phyloP scores from a whole-genome alignment of 1,140 invertebrate species.

The Caenorhabditis tropicalis region DNA sequence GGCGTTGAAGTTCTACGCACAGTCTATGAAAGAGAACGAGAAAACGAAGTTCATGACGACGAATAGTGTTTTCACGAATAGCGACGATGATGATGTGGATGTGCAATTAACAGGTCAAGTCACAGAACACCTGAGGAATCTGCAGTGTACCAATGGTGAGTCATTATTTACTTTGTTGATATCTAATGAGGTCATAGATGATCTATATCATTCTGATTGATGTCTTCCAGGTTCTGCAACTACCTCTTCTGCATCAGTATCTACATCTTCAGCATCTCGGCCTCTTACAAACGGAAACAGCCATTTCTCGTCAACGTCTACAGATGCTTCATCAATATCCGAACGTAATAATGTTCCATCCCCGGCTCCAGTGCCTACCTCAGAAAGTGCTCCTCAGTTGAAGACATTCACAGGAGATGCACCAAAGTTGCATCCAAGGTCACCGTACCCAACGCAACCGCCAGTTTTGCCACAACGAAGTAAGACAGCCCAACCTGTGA shows the following conservation, averaged over 20 bases:
- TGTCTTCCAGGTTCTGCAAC: not conserved
- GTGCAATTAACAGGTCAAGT: constrained; percentile 48
- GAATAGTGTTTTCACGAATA: constrained; percentile 65
- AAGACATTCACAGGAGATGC: no score
- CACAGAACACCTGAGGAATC: constrained; percentile 37
- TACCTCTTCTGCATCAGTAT: not conserved
- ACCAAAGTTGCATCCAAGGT: constrained; percentile 15
- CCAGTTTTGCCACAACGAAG: constrained; percentile 4
- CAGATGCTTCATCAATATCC: not conserved
- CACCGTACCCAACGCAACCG: not conserved
- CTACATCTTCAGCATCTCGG: not conserved
- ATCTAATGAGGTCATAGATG: no score
- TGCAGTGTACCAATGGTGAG: constrained; percentile 29
- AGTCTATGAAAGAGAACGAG: constrained; percentile 65
- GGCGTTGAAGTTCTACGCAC: constrained; percentile 70
- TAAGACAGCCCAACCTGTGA: not conserved
- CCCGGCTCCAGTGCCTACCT: constrained; percentile 7
- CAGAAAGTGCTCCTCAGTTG: no score
- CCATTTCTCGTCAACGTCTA: not conserved
- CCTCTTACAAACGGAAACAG: constrained; percentile 10
- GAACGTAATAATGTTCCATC: constrained; percentile 25
- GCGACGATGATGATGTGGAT: constrained; percentile 63
- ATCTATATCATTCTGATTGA: not conserved
- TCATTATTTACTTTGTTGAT: not conserved
- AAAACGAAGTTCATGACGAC: constrained; percentile 70